Base-by-base conservation (phyloP, 2,888 invertebrate genomes). In the Hanleya hanleyi region DNA sequence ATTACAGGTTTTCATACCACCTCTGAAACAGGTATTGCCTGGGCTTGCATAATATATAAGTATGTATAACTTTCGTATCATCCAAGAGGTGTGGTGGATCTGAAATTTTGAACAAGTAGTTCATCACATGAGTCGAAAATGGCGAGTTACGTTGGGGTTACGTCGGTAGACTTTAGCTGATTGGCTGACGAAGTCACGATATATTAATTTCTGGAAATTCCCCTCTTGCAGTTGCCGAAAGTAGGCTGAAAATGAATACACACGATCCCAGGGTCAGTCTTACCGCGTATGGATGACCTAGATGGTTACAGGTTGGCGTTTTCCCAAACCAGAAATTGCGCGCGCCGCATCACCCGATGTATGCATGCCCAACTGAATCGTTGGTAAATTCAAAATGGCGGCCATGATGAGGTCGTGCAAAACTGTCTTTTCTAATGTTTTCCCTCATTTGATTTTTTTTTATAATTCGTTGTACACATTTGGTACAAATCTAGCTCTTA, bases 211-310 rank as follows among this genome's bases (percentile, higher is more conserved):
- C 18, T 3, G 7, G 33, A 2, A 1, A 72, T 37, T 67, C 33
- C 49, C 62, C 18, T 68, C 47, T 1, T 49, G 61, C 35, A 72
- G 47, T 36, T 68, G 67, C 6, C 50, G 32, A 18, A 72, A 38
- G 26, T 15, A 49, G 33, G 67, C 49, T 37, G n/a, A 67, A 29
- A 6, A 64, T 41, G 18, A 72, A 62, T 18, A 18, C 22, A n/a
- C 68, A 26, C 9, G 29, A 7, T 72, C 62, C 1, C 72, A 47
- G 35, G 68, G 68, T 47, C 68, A 41, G 33, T 68, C 61, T 67
- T 72, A 57, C 1, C 67, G 0, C 18, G 32, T 57, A 9, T 72
- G 67, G 15, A 62, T 36, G 3, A 67, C 71, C 5, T 49, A 68
- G 0, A 67, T 41, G 49, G 67, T 62, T 35, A 69, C 37, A 1